Evolutionary conservation across 2,888 invertebrate species (phyloP).

Genomic region (Alsophila aescularia): DNA sequence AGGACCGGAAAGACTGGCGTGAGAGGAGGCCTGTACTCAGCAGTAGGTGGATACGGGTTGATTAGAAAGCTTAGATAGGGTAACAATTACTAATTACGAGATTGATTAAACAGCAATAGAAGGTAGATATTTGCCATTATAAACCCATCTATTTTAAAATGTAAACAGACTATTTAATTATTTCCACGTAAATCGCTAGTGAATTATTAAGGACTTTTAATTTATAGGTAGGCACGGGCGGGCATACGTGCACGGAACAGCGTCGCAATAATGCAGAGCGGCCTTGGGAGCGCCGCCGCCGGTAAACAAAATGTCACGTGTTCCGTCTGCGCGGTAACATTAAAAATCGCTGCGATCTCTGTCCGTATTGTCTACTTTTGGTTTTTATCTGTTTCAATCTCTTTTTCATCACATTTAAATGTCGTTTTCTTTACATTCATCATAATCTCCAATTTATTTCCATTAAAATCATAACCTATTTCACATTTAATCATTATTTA

Average conservation of each 20-base stretch:
- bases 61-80: too few species aligned
- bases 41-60: too few species aligned
- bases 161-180: background rate
- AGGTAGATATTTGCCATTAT: too few species aligned
- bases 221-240: conserved; percentile 34
- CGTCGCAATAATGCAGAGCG: conserved; percentile 73
- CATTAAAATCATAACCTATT: too few species aligned
- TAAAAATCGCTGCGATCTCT: conserved; percentile 51
- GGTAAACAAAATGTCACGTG: conserved; percentile 80
- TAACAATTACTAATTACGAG: too few species aligned
- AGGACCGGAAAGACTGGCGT: too few species aligned
- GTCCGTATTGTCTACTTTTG: conserved; percentile 25
- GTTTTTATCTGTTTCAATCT: conserved; percentile 35
- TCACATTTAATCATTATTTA: too few species aligned
- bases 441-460: too few species aligned
- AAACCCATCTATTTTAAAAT: too few species aligned
- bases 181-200: background rate
- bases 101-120: too few species aligned
- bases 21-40: too few species aligned
- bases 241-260: conserved; percentile 60
- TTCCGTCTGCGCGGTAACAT: conserved; percentile 39
- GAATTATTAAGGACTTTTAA: conserved; percentile 17
- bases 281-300: conserved; percentile 59
- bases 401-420: background rate
- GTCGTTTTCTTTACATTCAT: background rate